Evolutionary conservation across 2,888 invertebrate species (phyloP).

Genomic region (Plagiodera versicolora): DNA sequence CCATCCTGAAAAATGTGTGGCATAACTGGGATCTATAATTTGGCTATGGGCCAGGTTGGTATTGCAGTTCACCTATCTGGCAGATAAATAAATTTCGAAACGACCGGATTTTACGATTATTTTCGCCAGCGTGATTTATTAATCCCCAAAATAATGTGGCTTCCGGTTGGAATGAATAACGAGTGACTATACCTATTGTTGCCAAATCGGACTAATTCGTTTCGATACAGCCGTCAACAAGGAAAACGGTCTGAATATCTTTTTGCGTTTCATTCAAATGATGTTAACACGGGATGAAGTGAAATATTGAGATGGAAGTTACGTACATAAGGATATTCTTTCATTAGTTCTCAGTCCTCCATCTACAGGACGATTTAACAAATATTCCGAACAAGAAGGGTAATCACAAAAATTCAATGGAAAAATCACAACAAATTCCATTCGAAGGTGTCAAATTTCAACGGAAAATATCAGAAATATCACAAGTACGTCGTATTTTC

Average conservation of each 20-base stretch:
- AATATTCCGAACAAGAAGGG: no score
- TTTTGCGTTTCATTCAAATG: background rate
- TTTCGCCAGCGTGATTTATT: background rate
- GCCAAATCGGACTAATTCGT: background rate
- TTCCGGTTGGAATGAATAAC: background rate
- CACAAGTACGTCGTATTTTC: no score
- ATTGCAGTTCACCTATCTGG: constrained; percentile 1
- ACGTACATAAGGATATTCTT: no score
- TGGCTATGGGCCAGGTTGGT: background rate
- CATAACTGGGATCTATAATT: background rate
- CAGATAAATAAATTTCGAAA: constrained; percentile 1
- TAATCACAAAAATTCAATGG: no score
- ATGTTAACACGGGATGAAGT: no score
- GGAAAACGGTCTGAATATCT: background rate
- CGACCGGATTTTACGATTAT: background rate
- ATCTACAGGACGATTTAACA: no score
- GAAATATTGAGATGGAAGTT: no score
- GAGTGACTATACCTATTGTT: background rate
- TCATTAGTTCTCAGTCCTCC: no score
- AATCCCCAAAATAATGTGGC: constrained; percentile 1
- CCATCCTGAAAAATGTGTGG: background rate
- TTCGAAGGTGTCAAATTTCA: no score
- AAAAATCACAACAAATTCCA: no score
- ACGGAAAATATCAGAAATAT: no score
- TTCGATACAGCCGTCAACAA: background rate